Conservation (phyloP, 2,113 vertebrate species). For the Nipponia nippon region DNA sequence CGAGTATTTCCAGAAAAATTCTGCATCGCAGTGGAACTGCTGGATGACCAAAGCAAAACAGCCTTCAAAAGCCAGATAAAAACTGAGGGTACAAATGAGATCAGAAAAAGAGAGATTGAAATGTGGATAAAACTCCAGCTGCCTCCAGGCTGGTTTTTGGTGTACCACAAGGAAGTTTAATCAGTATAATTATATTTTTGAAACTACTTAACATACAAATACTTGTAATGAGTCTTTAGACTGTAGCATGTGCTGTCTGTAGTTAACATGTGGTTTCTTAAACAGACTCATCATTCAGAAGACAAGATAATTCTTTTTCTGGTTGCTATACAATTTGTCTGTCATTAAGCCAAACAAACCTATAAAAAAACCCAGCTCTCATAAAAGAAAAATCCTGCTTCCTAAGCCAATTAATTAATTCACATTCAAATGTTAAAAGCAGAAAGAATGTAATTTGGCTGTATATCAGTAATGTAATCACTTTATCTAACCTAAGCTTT, state of each 20-base stretch:
- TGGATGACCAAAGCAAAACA: neutral
- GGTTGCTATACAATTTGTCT: conserved; percentile 50
- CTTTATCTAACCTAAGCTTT: neutral
- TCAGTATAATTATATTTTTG: conserved; percentile 37
- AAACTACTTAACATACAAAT: conserved; percentile 30
- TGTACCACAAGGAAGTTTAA: conserved; percentile 42
- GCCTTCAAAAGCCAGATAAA: neutral
- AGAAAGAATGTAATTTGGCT: neutral
- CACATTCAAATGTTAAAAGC: neutral
- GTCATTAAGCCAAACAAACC: conserved; percentile 10
- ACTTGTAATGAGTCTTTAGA: conserved; percentile 30
- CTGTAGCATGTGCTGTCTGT: neutral
- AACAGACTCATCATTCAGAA: conserved; percentile 9
- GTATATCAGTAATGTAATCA: neutral
- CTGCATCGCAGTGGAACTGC: neutral
- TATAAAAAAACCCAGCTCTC: neutral
- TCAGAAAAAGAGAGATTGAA: conserved; percentile 19
- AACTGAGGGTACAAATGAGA: neutral
- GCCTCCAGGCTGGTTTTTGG: conserved; percentile 24
- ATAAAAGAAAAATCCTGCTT: neutral
- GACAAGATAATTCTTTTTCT: conserved; percentile 36
- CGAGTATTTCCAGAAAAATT: neutral
- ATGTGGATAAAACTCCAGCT: neutral
- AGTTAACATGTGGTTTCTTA: conserved; percentile 37
- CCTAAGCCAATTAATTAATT: neutral